These are phyloP conservation scores for Mythimna ferrago DNA, from an alignment of 2,888 invertebrate genomes.

Conservation along the genomic window DNA sequence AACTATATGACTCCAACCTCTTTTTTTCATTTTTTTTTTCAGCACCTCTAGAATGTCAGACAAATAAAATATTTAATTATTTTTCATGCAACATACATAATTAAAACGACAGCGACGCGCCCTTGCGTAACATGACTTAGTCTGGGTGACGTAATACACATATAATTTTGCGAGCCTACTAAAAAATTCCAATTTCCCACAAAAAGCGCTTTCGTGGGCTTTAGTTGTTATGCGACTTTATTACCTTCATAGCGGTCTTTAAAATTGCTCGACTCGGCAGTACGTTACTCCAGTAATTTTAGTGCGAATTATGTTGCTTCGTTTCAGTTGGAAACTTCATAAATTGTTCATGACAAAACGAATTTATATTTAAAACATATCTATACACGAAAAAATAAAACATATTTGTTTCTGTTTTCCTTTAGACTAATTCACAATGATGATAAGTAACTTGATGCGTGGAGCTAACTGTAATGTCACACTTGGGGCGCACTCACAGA, in stretches of 20 bases:
- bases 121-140: not conserved
- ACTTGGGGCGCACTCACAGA: conserved; percentile 93
- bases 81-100: not conserved
- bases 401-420: not conserved
- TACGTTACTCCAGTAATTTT: not conserved
- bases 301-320: conserved; percentile 2
- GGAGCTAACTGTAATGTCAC: conserved; percentile 93
- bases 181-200: not conserved
- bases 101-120: not conserved
- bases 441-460: conserved; percentile 71
- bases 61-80: not conserved
- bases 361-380: conserved; percentile 8
- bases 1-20: not conserved
- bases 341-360: conserved; percentile 20
- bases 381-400: not conserved
- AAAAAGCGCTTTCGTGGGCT: not conserved
- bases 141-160: conserved; percentile 19
- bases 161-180: conserved; percentile 5
- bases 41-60: not conserved
- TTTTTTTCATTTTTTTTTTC: conserved; percentile 1
- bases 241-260: not conserved
- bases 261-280: not conserved
- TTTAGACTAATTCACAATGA: conserved; percentile 74
- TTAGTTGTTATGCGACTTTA: not conserved
- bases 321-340: conserved; percentile 10